Conservation (phyloP, 2,113 vertebrate species). For the Athene cunicularia region DNA sequence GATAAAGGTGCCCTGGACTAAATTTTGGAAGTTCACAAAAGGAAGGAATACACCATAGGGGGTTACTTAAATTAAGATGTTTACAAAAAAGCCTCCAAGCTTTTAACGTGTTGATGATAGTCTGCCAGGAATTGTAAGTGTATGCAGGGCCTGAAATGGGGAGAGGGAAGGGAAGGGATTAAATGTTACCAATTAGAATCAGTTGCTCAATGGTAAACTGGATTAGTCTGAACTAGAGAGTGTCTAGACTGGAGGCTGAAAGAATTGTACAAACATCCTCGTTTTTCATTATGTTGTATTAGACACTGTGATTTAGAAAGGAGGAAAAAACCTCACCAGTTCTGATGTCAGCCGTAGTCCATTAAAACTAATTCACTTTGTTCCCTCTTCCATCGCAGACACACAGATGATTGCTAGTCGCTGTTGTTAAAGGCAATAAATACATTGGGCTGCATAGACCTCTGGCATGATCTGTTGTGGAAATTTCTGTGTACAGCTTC, state of each 20-base stretch:
- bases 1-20: neutral
- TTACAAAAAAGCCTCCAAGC: neutral
- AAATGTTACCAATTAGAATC: slow-evolving; percentile 18
- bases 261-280: neutral
- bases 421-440: neutral
- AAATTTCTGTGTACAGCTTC: neutral
- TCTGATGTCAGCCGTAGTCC: slow-evolving; percentile 3
- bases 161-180: neutral
- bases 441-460: neutral
- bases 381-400: neutral
- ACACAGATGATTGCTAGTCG: neutral
- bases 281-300: neutral
- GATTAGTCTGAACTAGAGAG: slow-evolving; percentile 36
- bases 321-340: neutral
- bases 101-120: neutral
- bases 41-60: neutral
- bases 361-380: slow-evolving; percentile 24
- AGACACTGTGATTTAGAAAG: slow-evolving; percentile 1
- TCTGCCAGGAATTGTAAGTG: slow-evolving; percentile 8
- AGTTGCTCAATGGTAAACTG: slow-evolving; percentile 18
- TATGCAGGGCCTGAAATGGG: neutral
- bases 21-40: neutral
- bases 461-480: neutral
- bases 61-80: neutral
- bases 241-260: slow-evolving; percentile 49